Evolutionary conservation across 2,888 invertebrate genomes (phyloP), one percentile per base, ranked within the genome.

Genomic region (Chloroclysta siterata): DNA sequence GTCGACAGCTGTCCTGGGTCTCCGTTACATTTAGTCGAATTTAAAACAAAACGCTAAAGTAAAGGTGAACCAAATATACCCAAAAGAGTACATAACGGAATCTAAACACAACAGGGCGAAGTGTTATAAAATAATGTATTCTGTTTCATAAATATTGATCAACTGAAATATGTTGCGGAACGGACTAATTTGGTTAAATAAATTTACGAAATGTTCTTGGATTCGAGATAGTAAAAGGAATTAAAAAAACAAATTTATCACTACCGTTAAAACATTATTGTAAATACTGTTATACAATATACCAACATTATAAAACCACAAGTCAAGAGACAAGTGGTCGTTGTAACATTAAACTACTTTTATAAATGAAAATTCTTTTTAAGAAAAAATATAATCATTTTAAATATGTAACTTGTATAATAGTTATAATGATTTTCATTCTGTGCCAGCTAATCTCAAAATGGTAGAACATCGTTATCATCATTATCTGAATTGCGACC

Each of bases 1-100:
- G 74, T 85, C 89, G 90, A 90, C 89, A 85, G 84, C 71, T 83
- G 87, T 88, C 89, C 86, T 77, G 74, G 76, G 78, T 79, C 75
- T 72, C 73, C 71, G 71, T 60, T 56, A 70, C 64, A 73, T 68
- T 72, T 71, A 69, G 66, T 65, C 66, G 62, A 69, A 67, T 66
- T 56, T 60, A 51, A 63, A 57, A 69, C 51, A 60, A 69, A 61
- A 60, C 53, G 63, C 57, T 71, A 68, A 69, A 62, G 62, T 67
- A 61, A 60, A 60, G 28, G 48, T 55, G 36, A 22, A 36, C 22
- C 29, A 51, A 64, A 28, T 46, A 39, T 28, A 41, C 53, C 13
- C 39, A 5, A 39, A n/a, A 15, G 22, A 53, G 39, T 33, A 44
- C 10, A 44, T 22, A 60, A 53, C 47, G 53, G 53, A 39, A 48